Percentiles rank a stretch among this genome's conserved stretches.
phyloP scores from a whole-genome alignment of 2,797 vertebrate genomes.

The Spinus olivaceus region DNA sequence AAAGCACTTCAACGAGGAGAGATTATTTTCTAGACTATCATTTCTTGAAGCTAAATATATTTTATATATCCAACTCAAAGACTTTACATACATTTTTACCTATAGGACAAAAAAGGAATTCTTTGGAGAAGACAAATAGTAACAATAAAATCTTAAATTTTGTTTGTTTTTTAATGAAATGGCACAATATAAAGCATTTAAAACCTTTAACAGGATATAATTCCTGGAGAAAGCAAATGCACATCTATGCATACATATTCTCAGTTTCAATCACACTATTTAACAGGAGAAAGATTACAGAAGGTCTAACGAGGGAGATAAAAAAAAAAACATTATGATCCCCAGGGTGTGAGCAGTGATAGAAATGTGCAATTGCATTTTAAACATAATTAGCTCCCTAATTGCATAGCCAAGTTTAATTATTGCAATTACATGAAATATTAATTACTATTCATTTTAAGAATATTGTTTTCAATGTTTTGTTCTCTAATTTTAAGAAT shows the following conservation, averaged over 20 bases:
- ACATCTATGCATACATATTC: background rate
- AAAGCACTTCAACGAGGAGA: background rate
- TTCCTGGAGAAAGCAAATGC: background rate
- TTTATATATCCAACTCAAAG: background rate
- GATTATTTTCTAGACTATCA: background rate
- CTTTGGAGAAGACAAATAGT: background rate
- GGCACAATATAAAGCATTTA: background rate
- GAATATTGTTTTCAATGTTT: conserved; percentile 27
- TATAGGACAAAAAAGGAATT: background rate
- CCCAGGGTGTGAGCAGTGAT: conserved; percentile 35
- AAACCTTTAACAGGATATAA: background rate
- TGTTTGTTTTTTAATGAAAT: background rate
- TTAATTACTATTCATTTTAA: conserved; percentile 62
- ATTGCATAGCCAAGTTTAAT: conserved; percentile 59
- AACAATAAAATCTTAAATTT: background rate
- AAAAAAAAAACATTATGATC: background rate
- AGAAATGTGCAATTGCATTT: conserved; percentile 43
- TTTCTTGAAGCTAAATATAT: background rate
- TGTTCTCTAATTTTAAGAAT: conserved; percentile 52
- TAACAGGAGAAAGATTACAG: background rate
- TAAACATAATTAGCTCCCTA: conserved; percentile 67
- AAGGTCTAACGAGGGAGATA: background rate
- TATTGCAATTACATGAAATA: conserved; percentile 57
- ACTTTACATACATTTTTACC: background rate
- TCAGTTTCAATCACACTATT: background rate